Evolutionary conservation across 2,797 vertebrate species (phyloP).

Genomic region (Mormyrus hasselquistii): DNA sequence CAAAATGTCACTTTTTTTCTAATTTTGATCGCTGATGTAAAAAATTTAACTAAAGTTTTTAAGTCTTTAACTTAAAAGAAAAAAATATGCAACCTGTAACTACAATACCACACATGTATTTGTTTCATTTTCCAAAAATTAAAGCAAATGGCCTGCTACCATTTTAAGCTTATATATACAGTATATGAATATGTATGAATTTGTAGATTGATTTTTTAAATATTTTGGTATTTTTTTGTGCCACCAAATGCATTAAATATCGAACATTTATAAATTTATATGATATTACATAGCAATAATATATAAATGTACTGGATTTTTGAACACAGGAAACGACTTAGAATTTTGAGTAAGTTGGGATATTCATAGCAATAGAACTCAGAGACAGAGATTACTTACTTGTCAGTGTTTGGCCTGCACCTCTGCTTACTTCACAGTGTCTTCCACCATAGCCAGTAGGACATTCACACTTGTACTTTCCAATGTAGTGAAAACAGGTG

Average conservation of each 20-base stretch:
- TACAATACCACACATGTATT: not conserved
- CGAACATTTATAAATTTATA: not conserved
- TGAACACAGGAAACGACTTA: not conserved
- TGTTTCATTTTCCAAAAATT: not conserved
- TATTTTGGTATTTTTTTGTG: not conserved
- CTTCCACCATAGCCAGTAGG: conserved; percentile 72
- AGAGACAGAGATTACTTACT: conserved; percentile 48
- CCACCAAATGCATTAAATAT: not conserved
- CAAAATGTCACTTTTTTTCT: not conserved
- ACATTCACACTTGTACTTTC: conserved; percentile 97
- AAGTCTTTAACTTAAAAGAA: not conserved
- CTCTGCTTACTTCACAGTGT: conserved; percentile 79
- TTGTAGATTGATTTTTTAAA: not conserved
- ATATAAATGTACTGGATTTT: not conserved
- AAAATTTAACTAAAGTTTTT: not conserved
- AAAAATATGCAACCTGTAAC: not conserved
- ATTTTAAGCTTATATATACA: too few relatives aligned
- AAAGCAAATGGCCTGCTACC: too few relatives aligned
- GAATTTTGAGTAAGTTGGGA: not conserved
- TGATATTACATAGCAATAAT: not conserved
- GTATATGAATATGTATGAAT: too few relatives aligned
- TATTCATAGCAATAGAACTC: not conserved
- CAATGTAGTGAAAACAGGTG: conserved; percentile 96
- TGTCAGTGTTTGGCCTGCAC: conserved; percentile 35
- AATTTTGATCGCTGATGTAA: not conserved